Evolutionary conservation across 2,888 invertebrate genomes (phyloP).

Genomic region (Pristionchus arcanus): DNA sequence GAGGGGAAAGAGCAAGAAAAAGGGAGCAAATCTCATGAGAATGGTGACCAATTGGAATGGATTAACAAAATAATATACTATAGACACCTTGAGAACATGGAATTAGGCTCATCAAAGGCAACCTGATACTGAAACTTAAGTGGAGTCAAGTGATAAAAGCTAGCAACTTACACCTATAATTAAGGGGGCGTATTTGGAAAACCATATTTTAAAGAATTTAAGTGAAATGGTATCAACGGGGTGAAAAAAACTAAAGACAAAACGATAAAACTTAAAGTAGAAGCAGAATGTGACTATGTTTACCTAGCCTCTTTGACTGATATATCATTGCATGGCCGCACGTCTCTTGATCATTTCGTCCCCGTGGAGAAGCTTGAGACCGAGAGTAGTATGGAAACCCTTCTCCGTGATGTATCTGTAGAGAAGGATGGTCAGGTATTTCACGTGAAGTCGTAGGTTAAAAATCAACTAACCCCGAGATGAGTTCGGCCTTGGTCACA

Average conservation of each 20-base stretch:
- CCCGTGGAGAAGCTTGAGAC: background rate
- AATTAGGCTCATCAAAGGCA: background rate
- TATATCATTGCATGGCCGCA: too few relatives aligned
- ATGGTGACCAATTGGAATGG: background rate
- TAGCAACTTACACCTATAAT: background rate
- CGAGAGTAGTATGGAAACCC: background rate
- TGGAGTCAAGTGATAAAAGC: background rate
- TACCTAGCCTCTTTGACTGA: too few relatives aligned
- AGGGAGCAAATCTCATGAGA: slow-evolving; percentile 4
- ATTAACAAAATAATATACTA: background rate
- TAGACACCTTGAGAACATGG: background rate
- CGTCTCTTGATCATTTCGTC: background rate
- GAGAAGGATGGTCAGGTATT: background rate
- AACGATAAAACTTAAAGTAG: too few relatives aligned
- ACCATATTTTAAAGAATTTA: too few relatives aligned
- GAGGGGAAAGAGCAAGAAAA: background rate
- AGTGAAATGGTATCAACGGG: background rate
- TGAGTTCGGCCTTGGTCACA: slow-evolving; percentile 93
- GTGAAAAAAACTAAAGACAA: too few relatives aligned
- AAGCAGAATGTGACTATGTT: too few relatives aligned
- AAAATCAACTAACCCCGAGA: slow-evolving; percentile 79
- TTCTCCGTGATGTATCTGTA: slow-evolving; percentile 18
- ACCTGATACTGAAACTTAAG: background rate
- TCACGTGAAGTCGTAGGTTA: too few relatives aligned
- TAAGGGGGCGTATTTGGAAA: background rate